Percentiles rank a stretch among this genome's conserved stretches.
Evolutionary conservation across 2,113 vertebrate genomes (phyloP).

Genomic region (Oryzias melastigma): DNA sequence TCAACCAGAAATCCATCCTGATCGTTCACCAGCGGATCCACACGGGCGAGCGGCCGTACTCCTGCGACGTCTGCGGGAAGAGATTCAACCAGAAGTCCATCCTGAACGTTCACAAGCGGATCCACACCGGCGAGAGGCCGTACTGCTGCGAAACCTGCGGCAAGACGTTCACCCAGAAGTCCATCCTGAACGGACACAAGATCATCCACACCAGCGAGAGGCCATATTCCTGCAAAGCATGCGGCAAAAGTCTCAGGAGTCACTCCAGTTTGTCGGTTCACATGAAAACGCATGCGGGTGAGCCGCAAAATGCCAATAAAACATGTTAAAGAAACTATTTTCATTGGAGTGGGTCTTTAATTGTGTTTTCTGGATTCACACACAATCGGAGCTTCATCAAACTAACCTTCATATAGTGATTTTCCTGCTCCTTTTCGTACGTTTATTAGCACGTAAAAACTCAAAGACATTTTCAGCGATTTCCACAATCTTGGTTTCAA

Average conservation of each 20-base stretch:
- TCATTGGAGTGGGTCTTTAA: no score
- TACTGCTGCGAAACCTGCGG: constrained; percentile 8
- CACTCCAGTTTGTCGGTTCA: constrained; percentile 9
- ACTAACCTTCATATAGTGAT: no score
- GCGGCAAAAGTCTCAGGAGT: constrained; percentile 14
- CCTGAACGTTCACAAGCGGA: constrained; percentile 10
- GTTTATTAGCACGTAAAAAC: no score
- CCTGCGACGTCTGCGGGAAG: constrained; percentile 7
- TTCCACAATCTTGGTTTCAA: no score
- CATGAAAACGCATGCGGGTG: constrained; percentile 17
- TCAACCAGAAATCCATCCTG: constrained; percentile 11
- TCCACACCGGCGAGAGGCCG: constrained; percentile 19
- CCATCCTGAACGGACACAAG: background rate
- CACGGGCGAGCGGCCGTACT: constrained; percentile 9
- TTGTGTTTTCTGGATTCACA: no score
- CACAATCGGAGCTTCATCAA: no score
- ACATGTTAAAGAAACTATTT: background rate
- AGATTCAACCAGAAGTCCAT: constrained; percentile 10
- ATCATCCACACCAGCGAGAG: constrained; percentile 8
- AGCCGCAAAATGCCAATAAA: background rate
- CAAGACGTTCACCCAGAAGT: constrained; percentile 15
- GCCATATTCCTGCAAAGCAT: constrained; percentile 11
- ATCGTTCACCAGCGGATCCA: constrained; percentile 17
- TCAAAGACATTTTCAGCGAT: no score
- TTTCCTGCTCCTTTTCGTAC: no score